Percentiles rank a stretch among this genome's conserved stretches.
Evolutionary conservation across 2,113 vertebrate genomes (phyloP).

Genomic region (Paralichthys olivaceus): DNA sequence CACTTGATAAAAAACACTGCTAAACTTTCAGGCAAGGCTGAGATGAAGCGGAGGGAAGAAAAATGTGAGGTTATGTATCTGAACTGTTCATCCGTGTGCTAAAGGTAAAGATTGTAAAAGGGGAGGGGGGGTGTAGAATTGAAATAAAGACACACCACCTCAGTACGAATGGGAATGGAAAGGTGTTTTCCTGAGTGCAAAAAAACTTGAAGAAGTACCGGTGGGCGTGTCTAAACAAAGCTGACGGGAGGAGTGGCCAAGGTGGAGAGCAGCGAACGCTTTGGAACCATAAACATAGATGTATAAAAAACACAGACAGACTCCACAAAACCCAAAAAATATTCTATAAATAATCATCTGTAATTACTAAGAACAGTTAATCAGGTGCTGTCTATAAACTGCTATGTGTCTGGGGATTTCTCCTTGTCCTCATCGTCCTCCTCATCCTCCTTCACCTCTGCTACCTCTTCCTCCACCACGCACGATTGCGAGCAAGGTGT

Average conservation of each 20-base stretch:
- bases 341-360: slow-evolving; percentile 83
- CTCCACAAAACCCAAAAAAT: slow-evolving; percentile 69
- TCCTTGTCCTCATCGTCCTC: slow-evolving; percentile 84
- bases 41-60: slow-evolving; percentile 35
- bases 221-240: slow-evolving; percentile 86
- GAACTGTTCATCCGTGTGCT: slow-evolving; percentile 33
- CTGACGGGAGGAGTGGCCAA: slow-evolving; percentile 84
- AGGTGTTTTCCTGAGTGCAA: slow-evolving; percentile 97
- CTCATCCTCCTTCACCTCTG: slow-evolving; percentile 82
- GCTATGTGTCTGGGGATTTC: slow-evolving; percentile 89
- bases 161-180: slow-evolving; percentile 73
- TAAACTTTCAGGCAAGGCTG: slow-evolving; percentile 57
- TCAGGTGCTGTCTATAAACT: slow-evolving; percentile 76
- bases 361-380: slow-evolving; percentile 83
- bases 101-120: slow-evolving; percentile 28
- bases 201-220: slow-evolving; percentile 87
- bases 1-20: slow-evolving; percentile 76
- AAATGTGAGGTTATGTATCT: not conserved
- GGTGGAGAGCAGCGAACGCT: slow-evolving; percentile 86
- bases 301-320: slow-evolving; percentile 72
- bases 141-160: slow-evolving; percentile 61
- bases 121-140: slow-evolving; percentile 14
- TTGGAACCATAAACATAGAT: slow-evolving; percentile 82
- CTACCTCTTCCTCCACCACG: slow-evolving; percentile 84
- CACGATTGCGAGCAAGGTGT: slow-evolving; percentile 81